phyloP scores from a whole-genome alignment of 2,113 vertebrate species.

The Rhinichthys klamathensis region DNA sequence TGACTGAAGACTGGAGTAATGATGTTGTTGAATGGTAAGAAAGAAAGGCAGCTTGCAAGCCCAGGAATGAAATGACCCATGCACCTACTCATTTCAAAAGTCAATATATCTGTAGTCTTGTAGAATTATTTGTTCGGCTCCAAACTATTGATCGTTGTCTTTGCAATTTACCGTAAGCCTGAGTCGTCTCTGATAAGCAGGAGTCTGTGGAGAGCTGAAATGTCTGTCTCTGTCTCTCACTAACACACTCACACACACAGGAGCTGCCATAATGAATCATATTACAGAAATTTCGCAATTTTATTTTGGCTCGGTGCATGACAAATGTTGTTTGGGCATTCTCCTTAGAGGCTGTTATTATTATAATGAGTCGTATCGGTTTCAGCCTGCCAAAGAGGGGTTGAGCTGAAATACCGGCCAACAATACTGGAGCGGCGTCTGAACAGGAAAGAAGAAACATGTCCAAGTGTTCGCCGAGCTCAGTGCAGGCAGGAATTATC shows the following conservation, averaged over 20 bases:
- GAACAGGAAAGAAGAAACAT: constrained; percentile 24
- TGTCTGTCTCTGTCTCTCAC: constrained; percentile 21
- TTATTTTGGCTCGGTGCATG: constrained; percentile 10
- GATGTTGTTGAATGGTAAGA: not conserved
- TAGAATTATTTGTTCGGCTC: not conserved
- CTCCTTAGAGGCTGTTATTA: constrained; percentile 37
- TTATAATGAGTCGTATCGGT: constrained; percentile 35
- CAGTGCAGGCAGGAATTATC: not conserved
- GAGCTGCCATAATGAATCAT: constrained; percentile 39
- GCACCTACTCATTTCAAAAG: constrained; percentile 10
- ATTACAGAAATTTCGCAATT: constrained; percentile 38
- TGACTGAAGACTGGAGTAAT: not conserved
- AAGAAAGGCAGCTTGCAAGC: not conserved
- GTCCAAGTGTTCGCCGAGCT: not conserved
- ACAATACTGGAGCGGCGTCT: constrained; percentile 13
- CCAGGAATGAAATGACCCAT: not conserved
- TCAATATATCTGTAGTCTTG: constrained; percentile 21
- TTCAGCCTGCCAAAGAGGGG: constrained; percentile 16
- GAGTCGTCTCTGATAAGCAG: constrained; percentile 15
- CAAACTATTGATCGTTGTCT: constrained; percentile 13
- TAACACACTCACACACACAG: constrained; percentile 23
- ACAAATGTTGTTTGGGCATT: constrained; percentile 40
- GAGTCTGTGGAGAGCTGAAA: not conserved
- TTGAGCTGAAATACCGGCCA: constrained; percentile 1
- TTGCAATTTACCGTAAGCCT: constrained; percentile 2